phyloP scores from a whole-genome alignment of 23 tunicate genomes.

The Ascidia mentula region DNA sequence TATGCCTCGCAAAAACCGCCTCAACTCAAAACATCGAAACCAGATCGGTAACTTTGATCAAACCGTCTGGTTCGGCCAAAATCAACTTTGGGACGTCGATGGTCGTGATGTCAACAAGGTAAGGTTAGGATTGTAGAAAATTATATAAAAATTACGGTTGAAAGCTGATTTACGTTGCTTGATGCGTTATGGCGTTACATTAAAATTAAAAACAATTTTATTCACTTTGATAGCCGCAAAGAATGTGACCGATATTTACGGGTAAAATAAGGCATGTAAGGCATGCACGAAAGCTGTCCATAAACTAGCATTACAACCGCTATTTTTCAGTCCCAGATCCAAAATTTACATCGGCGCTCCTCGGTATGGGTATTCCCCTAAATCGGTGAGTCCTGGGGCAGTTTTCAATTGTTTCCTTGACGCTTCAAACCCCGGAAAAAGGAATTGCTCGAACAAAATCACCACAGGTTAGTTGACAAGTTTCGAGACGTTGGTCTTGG shows the following conservation, averaged over 20 bases:
- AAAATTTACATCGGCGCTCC: background rate
- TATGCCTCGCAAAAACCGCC: too few species aligned
- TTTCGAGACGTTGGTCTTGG: background rate
- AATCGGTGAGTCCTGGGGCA: background rate
- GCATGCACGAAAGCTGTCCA: too few species aligned
- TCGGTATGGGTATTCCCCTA: background rate
- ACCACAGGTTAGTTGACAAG: background rate
- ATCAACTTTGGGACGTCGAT: background rate
- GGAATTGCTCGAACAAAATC: background rate
- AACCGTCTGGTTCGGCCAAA: background rate
- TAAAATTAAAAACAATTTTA: too few species aligned
- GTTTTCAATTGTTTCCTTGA: background rate
- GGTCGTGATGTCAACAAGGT: background rate
- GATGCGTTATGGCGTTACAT: too few species aligned
- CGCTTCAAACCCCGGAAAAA: background rate
- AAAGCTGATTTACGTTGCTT: too few species aligned
- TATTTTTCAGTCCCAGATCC: background rate
- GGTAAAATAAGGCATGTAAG: too few species aligned
- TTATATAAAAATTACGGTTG: too few species aligned
- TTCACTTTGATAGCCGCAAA: too few species aligned
- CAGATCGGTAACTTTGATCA: background rate
- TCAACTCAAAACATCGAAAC: background rate
- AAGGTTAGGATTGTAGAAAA: too few species aligned
- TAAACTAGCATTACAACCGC: background rate
- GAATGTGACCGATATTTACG: too few species aligned